phyloP scores from a whole-genome alignment of 2,113 vertebrate genomes.

The Asarcornis scutulata region DNA sequence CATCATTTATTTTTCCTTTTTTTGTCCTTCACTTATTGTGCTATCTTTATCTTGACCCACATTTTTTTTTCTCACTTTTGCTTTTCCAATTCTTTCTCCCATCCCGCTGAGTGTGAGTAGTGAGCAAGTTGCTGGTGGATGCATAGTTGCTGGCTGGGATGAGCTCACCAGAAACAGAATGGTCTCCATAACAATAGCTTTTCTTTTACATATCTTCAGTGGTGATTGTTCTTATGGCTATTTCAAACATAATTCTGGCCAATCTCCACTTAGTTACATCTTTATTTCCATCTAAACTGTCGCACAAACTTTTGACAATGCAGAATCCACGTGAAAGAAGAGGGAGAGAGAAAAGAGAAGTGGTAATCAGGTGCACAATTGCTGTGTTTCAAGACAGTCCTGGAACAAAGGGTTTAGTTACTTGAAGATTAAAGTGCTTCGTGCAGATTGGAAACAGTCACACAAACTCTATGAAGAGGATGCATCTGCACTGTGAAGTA shows the following conservation, averaged over 20 bases:
- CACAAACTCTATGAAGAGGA: neutral
- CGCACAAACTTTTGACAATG: neutral
- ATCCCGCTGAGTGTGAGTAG: neutral
- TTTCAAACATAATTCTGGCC: neutral
- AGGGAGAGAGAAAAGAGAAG: neutral
- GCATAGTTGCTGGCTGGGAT: neutral
- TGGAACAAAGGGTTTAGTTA: neutral
- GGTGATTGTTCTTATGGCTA: neutral
- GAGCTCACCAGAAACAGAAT: neutral
- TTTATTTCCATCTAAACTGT: neutral
- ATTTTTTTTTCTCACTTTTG: neutral
- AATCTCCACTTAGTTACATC: neutral
- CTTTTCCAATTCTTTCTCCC: neutral
- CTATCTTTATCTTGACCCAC: neutral
- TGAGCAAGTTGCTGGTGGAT: accelerated
- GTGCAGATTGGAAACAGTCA: neutral
- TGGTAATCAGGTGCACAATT: neutral
- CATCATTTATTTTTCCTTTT: neutral
- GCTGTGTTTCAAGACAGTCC: neutral
- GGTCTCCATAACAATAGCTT: neutral
- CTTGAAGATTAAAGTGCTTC: neutral
- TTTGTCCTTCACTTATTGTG: neutral
- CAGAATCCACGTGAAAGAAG: neutral
- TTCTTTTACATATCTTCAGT: neutral
- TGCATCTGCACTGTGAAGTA: neutral